Conservation (phyloP, 2,888 invertebrate genomes). For the Eristalis pertinax region DNA sequence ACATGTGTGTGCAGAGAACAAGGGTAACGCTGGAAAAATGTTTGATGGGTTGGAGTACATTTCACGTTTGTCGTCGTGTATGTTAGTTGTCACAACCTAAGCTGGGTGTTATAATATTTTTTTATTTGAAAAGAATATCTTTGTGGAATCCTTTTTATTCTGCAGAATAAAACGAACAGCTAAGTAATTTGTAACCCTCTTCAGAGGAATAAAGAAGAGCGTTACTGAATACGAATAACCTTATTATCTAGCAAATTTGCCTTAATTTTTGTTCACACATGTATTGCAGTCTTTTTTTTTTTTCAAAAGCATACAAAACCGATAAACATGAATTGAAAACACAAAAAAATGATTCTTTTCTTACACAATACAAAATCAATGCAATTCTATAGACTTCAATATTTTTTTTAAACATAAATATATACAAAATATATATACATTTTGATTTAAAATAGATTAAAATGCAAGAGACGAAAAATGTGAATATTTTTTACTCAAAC, state of each 20-base stretch:
- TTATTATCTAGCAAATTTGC: neutral
- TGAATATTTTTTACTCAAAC: conserved; percentile 39
- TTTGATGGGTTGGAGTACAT: too few relatives aligned
- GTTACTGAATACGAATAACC: neutral
- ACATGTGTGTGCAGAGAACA: neutral
- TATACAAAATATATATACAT: conserved; percentile 39
- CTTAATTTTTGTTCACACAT: neutral
- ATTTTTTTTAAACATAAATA: conserved; percentile 41
- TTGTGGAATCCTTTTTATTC: too few relatives aligned
- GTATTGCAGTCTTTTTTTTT: conserved; percentile 28
- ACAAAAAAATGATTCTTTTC: conserved; percentile 27
- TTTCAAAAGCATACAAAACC: conserved; percentile 56
- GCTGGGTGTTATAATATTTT: too few relatives aligned
- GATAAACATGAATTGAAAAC: conserved; percentile 28
- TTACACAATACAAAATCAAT: conserved; percentile 58
- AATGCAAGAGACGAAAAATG: conserved; percentile 15
- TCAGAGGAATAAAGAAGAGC: neutral
- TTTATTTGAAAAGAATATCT: too few relatives aligned
- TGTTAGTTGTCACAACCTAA: too few relatives aligned
- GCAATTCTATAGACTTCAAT: conserved; percentile 67
- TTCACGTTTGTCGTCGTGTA: too few relatives aligned
- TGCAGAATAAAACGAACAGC: too few relatives aligned
- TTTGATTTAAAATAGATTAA: conserved; percentile 61
- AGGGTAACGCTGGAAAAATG: too few relatives aligned
- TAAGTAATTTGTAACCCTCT: too few relatives aligned